These are phyloP conservation scores for Nebria brevicollis DNA, from an alignment of 2,888 invertebrate genomes.

Conservation along the genomic window DNA sequence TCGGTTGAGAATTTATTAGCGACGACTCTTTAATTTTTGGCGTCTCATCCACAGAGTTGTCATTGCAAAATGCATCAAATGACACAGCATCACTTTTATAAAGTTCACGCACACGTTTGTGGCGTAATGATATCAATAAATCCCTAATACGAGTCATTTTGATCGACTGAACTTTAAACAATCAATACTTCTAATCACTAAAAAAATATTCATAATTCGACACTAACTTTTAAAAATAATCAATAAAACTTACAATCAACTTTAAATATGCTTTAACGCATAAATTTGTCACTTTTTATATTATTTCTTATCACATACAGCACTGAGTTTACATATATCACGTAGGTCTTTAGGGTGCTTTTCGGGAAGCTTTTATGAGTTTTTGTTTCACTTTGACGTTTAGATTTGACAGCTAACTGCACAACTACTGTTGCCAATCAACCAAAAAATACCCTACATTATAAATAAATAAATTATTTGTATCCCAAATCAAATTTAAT, in stretches of 20 bases:
- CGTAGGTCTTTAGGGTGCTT: background rate
- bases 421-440: background rate
- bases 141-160: conserved; percentile 58
- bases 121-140: conserved; percentile 56
- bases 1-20: conserved; percentile 55
- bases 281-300: background rate
- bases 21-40: conserved; percentile 66
- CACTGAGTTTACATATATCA: background rate
- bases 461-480: no score
- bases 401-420: background rate
- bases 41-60: conserved; percentile 62
- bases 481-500: no score
- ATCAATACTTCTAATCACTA: conserved; percentile 2
- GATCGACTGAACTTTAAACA: conserved; percentile 6
- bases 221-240: background rate
- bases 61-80: conserved; percentile 71
- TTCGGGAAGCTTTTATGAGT: background rate
- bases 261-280: background rate
- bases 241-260: background rate
- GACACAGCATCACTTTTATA: conserved; percentile 63
- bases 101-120: conserved; percentile 55
- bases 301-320: background rate
- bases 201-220: conserved; percentile 8
- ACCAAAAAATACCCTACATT: background rate
- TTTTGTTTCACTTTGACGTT: background rate